Percentiles rank a stretch among this genome's conserved stretches.
Conservation (phyloP, 2,797 vertebrate genomes). For the Enteromius trimaculatus region DNA sequence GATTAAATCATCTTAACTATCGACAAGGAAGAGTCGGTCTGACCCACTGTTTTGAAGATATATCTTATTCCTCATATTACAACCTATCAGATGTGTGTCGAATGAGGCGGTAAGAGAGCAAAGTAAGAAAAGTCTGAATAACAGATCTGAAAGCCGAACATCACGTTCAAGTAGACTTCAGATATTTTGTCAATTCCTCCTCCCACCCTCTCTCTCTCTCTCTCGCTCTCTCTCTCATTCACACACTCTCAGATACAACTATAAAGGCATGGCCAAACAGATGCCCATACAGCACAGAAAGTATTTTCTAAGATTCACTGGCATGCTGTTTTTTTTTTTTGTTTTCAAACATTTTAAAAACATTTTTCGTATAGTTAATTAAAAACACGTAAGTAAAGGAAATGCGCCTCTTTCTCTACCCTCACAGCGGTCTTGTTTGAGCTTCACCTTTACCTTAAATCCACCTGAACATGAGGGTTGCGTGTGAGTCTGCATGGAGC, state of each 20-base stretch:
- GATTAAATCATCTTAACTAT: slow-evolving; percentile 73
- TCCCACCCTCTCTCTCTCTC: neutral
- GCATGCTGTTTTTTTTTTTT: neutral
- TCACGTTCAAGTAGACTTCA: neutral
- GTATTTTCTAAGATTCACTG: neutral
- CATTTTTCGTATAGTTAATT: slow-evolving; percentile 26
- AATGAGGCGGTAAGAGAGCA: neutral
- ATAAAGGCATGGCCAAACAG: neutral
- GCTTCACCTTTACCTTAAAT: slow-evolving; percentile 71
- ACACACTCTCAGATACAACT: neutral
- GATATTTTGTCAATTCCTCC: neutral
- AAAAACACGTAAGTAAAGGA: slow-evolving; percentile 66
- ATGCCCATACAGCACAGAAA: neutral
- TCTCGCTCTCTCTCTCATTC: neutral
- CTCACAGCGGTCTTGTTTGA: slow-evolving; percentile 68
- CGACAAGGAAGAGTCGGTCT: slow-evolving; percentile 61
- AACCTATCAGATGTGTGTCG: neutral
- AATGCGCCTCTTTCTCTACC: slow-evolving; percentile 60
- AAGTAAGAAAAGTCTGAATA: neutral
- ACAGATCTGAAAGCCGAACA: neutral
- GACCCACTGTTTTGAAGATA: slow-evolving; percentile 61
- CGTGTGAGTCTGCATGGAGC: slow-evolving; percentile 49
- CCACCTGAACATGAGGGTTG: slow-evolving; percentile 66
- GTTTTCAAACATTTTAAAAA: neutral
- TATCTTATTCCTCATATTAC: neutral